Evolutionary conservation across 2,888 invertebrate species (phyloP), one percentile per base, ranked within the genome.

Genomic region (Peribatodes rhomboidaria): DNA sequence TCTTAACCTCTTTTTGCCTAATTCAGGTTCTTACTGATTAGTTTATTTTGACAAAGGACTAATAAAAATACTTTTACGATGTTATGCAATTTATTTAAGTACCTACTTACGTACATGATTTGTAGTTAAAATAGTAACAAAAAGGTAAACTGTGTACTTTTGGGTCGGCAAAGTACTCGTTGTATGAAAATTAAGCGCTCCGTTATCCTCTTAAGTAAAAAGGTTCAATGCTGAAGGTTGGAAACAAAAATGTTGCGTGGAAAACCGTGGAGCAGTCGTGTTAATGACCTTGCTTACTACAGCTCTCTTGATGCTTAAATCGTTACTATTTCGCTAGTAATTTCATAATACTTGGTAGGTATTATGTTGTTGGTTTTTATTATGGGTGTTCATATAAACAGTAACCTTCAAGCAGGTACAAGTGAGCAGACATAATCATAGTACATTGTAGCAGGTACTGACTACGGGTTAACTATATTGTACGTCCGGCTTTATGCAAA

Each of bases 261-360:
- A 60, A 52, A 56, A 49, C 60, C 47, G 60, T 60, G 16, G 53
- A 58, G 54, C 58, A 57, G 52, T 16, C 37, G 56, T 56, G 65
- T 65, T 60, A 65, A 61, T 65, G 65, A 60, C 65, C 65, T 61
- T 65, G 56, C 52, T 64, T 35, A 54, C 54, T 41, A 49, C 20
- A 39, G 37, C 14, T 37, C 41, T 44, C 33, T 20, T 49, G 49
- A 18, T 31, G 33, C 52, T 33, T 52, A 56, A 57, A 65, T 56
- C 52, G 56, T 65, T 60, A 52, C 16, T 27, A 55, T 39, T 39
- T 49, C 54, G 41, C 47, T 58, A 49, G 27, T 64, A 47, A 55
- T 18, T 50, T 37, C 46, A 53, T 46, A 44, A 50, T 35, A 44
- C 46, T 18, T 14, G 18, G 39, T 61, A 11, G n/a, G 11, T 41